Evolutionary conservation across 2,113 vertebrate species (phyloP), one percentile per base, ranked within the genome.

Genomic region (Labrus mixtus): DNA sequence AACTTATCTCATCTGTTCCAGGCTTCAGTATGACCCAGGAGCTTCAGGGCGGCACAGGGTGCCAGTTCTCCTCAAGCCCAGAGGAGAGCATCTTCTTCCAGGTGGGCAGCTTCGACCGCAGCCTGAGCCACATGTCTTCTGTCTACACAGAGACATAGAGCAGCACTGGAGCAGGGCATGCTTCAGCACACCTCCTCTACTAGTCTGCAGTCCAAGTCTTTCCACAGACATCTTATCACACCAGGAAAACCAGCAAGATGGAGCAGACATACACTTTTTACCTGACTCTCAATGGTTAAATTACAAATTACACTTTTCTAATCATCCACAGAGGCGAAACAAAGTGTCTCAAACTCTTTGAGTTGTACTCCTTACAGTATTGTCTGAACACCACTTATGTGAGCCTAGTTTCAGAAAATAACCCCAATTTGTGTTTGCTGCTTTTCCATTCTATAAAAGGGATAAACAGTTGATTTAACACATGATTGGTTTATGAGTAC

Each of bases 31-130:
- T 95, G 69, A 83, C 94, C 84, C 94, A 95, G 15, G 97, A 97
- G 62, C 92, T 95, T 48, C 95, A 95, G 0, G 95, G 94, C 29
- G 89, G 92, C 0, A 51, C 94, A 0, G 95, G 96, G 20, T 96
- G 96, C 65, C 90, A 95, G 89, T 95, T 93, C 82, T 89, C 95
- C 70, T 94, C 58, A 0, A 93, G 95, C 87, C 93, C 95, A 0
- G 97, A 98, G 63, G 97, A 98, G 78, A 97, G 90, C 50, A 83
- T 95, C 78, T 99, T 98, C 95, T 98, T 97, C 92, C 97, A 95
- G 87, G 95, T 96, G 5, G 92, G 96, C 68, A 94, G 95, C 91
- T 98, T 98, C 22, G 97, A 99, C 88, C 97, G 96, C 85, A 96
- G 96, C 91, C 94, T 99, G 90, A 96, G 93, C 90, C 97, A 98